Evolutionary conservation across 35 echinoderm and acorn worm genomes (phyloP), one percentile per base, ranked within the genome.

Genomic region (Hemicentrotus pulcherrimus): DNA sequence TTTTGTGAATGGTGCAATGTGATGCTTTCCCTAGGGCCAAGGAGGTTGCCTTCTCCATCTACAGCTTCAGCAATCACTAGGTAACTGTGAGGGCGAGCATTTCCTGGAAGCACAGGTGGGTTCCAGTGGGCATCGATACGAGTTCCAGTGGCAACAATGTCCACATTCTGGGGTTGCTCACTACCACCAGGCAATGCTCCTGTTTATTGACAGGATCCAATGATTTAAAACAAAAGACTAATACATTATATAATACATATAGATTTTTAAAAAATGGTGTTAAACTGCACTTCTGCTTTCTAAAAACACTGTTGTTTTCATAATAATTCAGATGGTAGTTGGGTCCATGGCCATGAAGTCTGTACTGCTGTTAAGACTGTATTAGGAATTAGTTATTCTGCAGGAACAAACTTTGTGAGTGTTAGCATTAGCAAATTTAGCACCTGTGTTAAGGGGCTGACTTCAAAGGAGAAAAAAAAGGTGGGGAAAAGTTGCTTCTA

Each of bases 1-100:
- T 24, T 90, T 47, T 90, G 88, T 47, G 88, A 90, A 47, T 90
- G 88, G 19, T 90, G 88, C 14, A 90, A 47, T 41, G 88, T 90
- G 32, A 90, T 30, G n/a, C 88, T 90, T 31, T 90, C 88, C 32
- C 88, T 13, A 47, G 32, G 32, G 88, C 88, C 88, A 78, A 78
- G 65, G 12, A 10, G 32, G 88, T 90, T 47, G 46, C 88, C 88
- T 15, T 90, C 46, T 33, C 12, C 32, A 90, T 90, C 88, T 33
- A 90, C 9, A 32, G 46, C 88, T 90, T 90, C 88, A 41, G 32
- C 88, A 41, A 90, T 90, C 88, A 90, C 88, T 24, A 90, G 14
- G 31, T 90, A 90, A 24, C 88, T 90, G 88, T 90, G 32, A 9
- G 46, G 32, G 88, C 32, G 32, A 33, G 32, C 15, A 33, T 47